Base-by-base conservation (phyloP, 2,797 vertebrate species). In the Erethizon dorsatum region DNA sequence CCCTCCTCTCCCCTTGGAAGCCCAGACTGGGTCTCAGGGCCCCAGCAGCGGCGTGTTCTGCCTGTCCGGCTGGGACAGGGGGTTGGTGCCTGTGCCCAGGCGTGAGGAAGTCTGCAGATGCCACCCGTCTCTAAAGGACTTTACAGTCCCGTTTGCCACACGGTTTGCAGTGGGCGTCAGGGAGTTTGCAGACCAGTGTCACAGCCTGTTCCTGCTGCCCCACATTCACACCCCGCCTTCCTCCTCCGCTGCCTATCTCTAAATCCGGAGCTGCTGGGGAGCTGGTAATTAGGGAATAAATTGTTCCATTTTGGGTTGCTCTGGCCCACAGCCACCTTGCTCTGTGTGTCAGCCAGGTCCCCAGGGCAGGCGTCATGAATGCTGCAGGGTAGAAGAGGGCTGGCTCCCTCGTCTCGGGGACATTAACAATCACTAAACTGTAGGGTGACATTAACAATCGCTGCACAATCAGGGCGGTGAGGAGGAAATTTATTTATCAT, bases 221-320 rank as follows among this genome's bases (percentile, higher is more conserved):
- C 20, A 7, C 57, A 67, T 71, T 59, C 88, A 57, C 33, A 92
- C 20, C 47, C 65, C 0, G 1, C 78, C 73, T 86, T 69, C 80
- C n/a, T 80, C 77, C 63, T 47, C 77, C 2, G 8, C 50, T 10
- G 12, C n/a, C 0, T 86, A 92, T 92, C 94, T 95, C 73, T 93
- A 87, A 94, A 94, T 96, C 95, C 80, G 37, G 52, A 82, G 71
- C 10, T 0, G 61, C n/a, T 24, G 24, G 50, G 63, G 82, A 96
- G 59, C 7, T 56, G 75, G 63, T 89, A 82, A 94, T 87, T 91
- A 96, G 69, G 80, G 83, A 90, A 87, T 93, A 96, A 87, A 90
- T 87, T 78, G 96, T 90, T 91, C 80, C 26, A 41, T 73, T 93
- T 28, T 12, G 8, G 17, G 63, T 67, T 82, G 65, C 77, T 56